These are phyloP conservation scores for Nematopogon swammerdamellus DNA, from an alignment of 2,888 invertebrate genomes.

Conservation along the genomic window DNA sequence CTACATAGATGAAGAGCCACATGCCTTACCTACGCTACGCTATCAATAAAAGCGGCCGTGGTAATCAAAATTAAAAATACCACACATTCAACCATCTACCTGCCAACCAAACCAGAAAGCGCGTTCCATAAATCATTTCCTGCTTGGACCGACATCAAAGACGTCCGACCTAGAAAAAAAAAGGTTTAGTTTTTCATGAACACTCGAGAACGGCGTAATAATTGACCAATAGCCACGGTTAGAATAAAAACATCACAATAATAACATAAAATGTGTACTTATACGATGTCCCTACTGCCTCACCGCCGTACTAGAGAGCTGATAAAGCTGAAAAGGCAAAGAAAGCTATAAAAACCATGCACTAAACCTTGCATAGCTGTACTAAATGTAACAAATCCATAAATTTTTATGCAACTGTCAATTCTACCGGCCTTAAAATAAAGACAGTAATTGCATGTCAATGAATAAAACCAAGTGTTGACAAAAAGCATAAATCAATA, in stretches of 20 bases:
- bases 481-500: neutral
- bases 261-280: slow-evolving; percentile 55
- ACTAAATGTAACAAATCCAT: slow-evolving; percentile 49
- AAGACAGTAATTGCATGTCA: slow-evolving; percentile 48
- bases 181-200: neutral
- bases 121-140: neutral
- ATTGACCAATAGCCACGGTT: slow-evolving; percentile 11
- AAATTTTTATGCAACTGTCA: slow-evolving; percentile 48
- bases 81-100: neutral
- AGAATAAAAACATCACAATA: slow-evolving; percentile 46
- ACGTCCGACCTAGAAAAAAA: neutral
- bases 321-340: slow-evolving; percentile 59
- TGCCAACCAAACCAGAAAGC: neutral
- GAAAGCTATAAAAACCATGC: slow-evolving; percentile 57
- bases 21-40: too few species aligned
- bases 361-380: slow-evolving; percentile 46
- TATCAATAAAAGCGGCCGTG: too few species aligned
- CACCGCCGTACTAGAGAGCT: slow-evolving; percentile 52
- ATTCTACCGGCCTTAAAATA: slow-evolving; percentile 32
- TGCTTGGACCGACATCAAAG: neutral
- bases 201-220: slow-evolving; percentile 1
- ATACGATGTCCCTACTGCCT: slow-evolving; percentile 54
- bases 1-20: too few species aligned
- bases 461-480: neutral
- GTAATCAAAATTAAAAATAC: too few species aligned